phyloP scores from a whole-genome alignment of 2,888 invertebrate species.

The Blastobasis lacticolella region DNA sequence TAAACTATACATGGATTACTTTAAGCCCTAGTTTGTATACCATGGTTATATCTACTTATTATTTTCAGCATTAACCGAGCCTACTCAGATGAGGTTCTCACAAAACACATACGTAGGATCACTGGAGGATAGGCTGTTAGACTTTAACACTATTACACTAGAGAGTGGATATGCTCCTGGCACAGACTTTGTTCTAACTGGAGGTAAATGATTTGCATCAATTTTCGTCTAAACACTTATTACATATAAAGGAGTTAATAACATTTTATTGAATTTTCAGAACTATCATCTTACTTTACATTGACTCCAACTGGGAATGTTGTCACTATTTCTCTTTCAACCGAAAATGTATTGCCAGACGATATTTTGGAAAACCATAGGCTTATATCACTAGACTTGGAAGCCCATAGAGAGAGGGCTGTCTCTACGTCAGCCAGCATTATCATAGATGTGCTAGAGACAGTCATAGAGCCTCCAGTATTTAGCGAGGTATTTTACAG shows the following conservation, averaged over 20 bases:
- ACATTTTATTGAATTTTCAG: constrained; percentile 24
- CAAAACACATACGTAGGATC: constrained; percentile 36
- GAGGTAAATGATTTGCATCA: constrained; percentile 26
- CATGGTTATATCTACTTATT: not conserved
- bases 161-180: constrained; percentile 29
- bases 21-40: too few species aligned
- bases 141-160: constrained; percentile 31
- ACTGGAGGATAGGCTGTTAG: constrained; percentile 25
- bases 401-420: constrained; percentile 38
- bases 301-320: constrained; percentile 20
- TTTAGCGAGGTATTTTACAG: constrained; percentile 36
- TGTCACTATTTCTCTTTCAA: constrained; percentile 25
- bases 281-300: constrained; percentile 25
- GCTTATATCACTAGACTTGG: constrained; percentile 41
- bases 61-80: constrained; percentile 42
- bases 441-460: constrained; percentile 30
- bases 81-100: constrained; percentile 34
- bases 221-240: too few species aligned
- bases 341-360: constrained; percentile 18
- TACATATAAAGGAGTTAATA: too few species aligned
- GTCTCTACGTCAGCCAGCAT: constrained; percentile 32
- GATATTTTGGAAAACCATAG: constrained; percentile 24
- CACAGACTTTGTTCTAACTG: constrained; percentile 31
- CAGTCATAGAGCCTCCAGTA: constrained; percentile 23
- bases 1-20: too few species aligned